A percentile compares a stretch with the other conserved stretches of the same genome.
Conservation (phyloP, 2,888 invertebrate species). For the Apoderus coryli region DNA sequence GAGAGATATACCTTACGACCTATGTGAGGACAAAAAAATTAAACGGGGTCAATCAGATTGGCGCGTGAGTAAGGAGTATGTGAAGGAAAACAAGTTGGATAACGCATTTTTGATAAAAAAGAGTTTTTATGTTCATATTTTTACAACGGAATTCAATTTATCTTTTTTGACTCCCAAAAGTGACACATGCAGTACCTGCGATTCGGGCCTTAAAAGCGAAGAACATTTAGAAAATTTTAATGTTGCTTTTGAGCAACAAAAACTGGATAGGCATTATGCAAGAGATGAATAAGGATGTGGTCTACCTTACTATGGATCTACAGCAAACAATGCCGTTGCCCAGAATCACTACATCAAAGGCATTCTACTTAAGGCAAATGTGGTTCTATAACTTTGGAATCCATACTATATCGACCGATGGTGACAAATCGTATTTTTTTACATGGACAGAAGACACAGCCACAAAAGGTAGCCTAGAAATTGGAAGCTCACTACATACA, state of each 20-base stretch:
- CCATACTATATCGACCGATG: slow-evolving; percentile 10
- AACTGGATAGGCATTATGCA: slow-evolving; percentile 7
- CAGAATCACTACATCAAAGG: slow-evolving; percentile 15
- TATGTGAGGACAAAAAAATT: slow-evolving; percentile 13
- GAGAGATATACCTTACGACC: slow-evolving; percentile 13
- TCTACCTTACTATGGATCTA: slow-evolving; percentile 16
- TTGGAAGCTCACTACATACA: slow-evolving; percentile 7
- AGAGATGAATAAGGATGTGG: not conserved
- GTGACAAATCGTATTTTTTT: no score
- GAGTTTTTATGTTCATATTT: no score
- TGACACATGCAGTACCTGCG: no score
- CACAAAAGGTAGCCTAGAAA: slow-evolving; percentile 5
- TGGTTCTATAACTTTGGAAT: slow-evolving; percentile 18
- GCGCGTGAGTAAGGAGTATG: slow-evolving; percentile 12
- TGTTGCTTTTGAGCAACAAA: slow-evolving; percentile 10
- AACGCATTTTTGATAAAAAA: no score
- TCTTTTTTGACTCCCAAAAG: no score
- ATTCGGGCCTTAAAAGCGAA: no score
- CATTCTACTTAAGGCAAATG: slow-evolving; percentile 17
- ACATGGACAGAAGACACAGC: slow-evolving; percentile 21
- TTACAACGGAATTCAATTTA: no score
- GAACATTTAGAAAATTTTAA: slow-evolving; percentile 10
- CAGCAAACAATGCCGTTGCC: slow-evolving; percentile 18
- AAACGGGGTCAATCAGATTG: slow-evolving; percentile 15
- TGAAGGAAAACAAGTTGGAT: no score